These are phyloP conservation scores for Erethizon dorsatum DNA, from an alignment of 2,797 vertebrate genomes.

Conservation along the genomic window DNA sequence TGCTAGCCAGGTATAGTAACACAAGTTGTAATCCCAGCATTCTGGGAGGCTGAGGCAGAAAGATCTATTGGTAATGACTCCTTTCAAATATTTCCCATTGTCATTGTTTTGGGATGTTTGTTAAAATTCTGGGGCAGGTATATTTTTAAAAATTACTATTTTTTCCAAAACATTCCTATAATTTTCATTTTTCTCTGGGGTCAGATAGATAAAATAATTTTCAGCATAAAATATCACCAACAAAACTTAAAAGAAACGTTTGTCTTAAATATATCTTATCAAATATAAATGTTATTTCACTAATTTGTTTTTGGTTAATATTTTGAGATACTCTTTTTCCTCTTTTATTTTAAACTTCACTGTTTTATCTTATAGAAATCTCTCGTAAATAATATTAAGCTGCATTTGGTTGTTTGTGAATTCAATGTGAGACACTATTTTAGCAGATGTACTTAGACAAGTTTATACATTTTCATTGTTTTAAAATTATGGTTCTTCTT, in stretches of 20 bases:
- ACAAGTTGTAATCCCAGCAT: no score
- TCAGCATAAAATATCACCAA: not conserved
- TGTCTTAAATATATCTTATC: not conserved
- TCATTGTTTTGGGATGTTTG: not conserved
- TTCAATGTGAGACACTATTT: not conserved
- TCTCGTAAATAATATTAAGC: not conserved
- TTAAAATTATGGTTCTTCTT: not conserved
- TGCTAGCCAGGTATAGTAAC: no score
- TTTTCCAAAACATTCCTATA: not conserved
- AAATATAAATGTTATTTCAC: not conserved
- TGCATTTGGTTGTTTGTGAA: not conserved
- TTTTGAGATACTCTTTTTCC: not conserved
- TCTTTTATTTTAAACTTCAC: not conserved
- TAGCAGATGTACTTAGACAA: not conserved
- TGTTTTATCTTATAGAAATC: slow-evolving; percentile 9
- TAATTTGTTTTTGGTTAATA: not conserved
- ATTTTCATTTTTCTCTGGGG: not conserved
- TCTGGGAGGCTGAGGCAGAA: not conserved
- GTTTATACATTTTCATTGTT: not conserved
- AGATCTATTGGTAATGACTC: not conserved
- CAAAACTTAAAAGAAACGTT: not conserved
- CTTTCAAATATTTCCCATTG: not conserved
- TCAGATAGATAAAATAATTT: not conserved
- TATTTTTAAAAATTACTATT: not conserved
- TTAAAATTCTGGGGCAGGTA: not conserved